Evolutionary conservation across 2,113 vertebrate genomes (phyloP).

Genomic region (Pristiophorus japonicus): DNA sequence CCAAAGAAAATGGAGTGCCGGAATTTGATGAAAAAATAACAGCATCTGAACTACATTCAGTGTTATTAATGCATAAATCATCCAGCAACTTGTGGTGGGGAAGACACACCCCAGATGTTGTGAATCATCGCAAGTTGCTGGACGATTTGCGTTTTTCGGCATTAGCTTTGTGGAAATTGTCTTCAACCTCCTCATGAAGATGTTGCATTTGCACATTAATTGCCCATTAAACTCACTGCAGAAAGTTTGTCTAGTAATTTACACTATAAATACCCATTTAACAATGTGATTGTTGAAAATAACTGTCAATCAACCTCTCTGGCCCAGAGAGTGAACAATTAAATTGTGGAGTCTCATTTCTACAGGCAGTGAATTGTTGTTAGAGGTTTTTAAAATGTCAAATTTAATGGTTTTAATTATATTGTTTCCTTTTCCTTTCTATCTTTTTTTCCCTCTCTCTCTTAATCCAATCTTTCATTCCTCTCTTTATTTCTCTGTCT

Average conservation of each 20-base stretch:
- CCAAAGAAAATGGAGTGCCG: not conserved
- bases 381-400: not conserved
- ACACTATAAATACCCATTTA: not conserved
- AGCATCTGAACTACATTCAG: not conserved
- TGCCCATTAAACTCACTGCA: not conserved
- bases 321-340: not conserved
- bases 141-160: not conserved
- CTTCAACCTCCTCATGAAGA: not conserved
- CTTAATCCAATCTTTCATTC: not conserved
- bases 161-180: not conserved
- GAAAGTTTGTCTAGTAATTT: not conserved
- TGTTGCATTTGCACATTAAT: not conserved
- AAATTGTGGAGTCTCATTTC: not conserved
- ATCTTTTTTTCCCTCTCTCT: not conserved
- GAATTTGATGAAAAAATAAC: not conserved
- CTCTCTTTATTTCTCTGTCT: not conserved
- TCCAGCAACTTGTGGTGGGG: not conserved
- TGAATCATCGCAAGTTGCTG: not conserved
- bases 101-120: not conserved
- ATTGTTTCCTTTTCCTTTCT: not conserved
- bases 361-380: not conserved
- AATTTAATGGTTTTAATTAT: not conserved
- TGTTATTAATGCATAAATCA: not conserved
- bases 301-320: not conserved
- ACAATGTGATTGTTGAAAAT: not conserved